Conservation (phyloP, 2,113 vertebrate genomes). For the Ancistrus triradiatus region DNA sequence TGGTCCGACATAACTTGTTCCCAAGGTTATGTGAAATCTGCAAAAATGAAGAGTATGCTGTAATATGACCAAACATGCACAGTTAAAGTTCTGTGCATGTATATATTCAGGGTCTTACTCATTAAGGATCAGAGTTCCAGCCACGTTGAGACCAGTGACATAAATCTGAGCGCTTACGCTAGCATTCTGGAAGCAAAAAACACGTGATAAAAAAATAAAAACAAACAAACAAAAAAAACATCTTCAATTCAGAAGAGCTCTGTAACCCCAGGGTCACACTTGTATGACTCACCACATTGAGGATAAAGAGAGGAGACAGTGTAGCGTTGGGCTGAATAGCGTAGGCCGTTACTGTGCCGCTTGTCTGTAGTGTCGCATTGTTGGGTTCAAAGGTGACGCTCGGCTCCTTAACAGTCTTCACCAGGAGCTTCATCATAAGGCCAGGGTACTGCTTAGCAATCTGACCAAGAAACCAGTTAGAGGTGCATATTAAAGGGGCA, state of each 20-base stretch:
- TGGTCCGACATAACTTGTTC: slow-evolving; percentile 61
- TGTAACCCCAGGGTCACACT: background rate
- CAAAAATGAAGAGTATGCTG: slow-evolving; percentile 35
- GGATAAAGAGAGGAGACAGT: slow-evolving; percentile 63
- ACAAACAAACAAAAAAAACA: no score
- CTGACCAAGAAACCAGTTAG: slow-evolving; percentile 40
- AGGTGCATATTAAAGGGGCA: background rate
- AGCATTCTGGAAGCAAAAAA: slow-evolving; percentile 46
- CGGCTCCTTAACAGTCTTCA: slow-evolving; percentile 51
- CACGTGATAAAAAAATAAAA: background rate
- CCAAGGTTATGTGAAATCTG: slow-evolving; percentile 61
- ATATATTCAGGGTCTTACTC: slow-evolving; percentile 49
- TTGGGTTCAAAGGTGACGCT: slow-evolving; percentile 51
- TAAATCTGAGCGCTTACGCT: slow-evolving; percentile 57
- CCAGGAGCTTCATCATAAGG: slow-evolving; percentile 64
- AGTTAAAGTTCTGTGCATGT: no score
- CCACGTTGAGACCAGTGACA: slow-evolving; percentile 52
- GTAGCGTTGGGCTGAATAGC: slow-evolving; percentile 64
- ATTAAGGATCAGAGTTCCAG: slow-evolving; percentile 59
- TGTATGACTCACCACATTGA: slow-evolving; percentile 60
- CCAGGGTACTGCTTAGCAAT: slow-evolving; percentile 61
- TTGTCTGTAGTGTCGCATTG: slow-evolving; percentile 51
- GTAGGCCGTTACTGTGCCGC: slow-evolving; percentile 54
- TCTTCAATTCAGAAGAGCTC: background rate
- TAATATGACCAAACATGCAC: no score